Conservation (phyloP, 37 sponge, comb jelly and placozoan species). For the Aphrocallistes beatrix region DNA sequence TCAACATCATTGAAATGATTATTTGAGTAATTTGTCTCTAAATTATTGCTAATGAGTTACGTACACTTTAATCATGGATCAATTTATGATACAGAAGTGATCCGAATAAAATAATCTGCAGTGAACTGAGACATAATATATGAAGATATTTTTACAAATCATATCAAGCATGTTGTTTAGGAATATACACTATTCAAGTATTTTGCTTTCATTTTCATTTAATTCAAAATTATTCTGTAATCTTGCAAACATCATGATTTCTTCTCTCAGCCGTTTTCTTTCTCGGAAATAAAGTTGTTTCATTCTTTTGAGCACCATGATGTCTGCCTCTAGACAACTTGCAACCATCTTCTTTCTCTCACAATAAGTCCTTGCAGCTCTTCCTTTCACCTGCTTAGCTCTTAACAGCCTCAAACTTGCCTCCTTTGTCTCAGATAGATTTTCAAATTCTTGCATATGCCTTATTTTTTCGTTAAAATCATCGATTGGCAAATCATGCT, state of each 20-base stretch:
- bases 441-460: background rate
- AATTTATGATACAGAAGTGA: too few relatives aligned
- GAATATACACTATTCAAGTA: too few relatives aligned
- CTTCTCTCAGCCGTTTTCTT: background rate
- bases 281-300: background rate
- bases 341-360: background rate
- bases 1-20: too few relatives aligned
- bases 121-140: background rate
- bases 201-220: too few relatives aligned
- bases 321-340: background rate
- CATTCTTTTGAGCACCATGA: background rate
- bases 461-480: background rate
- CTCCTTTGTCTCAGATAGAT: background rate
- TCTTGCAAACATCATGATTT: background rate
- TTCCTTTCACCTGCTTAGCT: background rate
- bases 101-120: too few relatives aligned
- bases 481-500: background rate
- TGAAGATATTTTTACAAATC: background rate
- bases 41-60: too few relatives aligned
- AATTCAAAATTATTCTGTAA: too few relatives aligned
- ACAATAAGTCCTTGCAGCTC: constrained; percentile 1
- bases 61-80: too few relatives aligned
- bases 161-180: background rate
- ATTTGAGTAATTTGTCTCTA: too few relatives aligned
- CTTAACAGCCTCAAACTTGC: constrained; percentile 8